phyloP scores from a whole-genome alignment of 2,888 invertebrate genomes.

The Limnephilus marmoratus region DNA sequence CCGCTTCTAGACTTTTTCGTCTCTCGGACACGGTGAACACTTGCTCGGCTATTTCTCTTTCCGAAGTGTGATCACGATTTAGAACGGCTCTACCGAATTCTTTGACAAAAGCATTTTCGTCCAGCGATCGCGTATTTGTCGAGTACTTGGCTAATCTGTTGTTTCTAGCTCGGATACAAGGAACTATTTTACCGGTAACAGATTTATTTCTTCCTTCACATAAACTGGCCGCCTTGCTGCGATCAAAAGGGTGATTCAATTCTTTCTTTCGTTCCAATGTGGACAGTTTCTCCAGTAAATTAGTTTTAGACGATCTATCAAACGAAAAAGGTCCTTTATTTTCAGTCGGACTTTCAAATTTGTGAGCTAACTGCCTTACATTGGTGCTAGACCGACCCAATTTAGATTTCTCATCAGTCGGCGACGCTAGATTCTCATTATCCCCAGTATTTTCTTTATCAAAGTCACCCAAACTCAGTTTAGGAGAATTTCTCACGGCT shows the following conservation, averaged over 20 bases:
- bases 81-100: constrained; percentile 77
- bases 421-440: constrained; percentile 44
- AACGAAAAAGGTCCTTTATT: constrained; percentile 78
- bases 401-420: constrained; percentile 59
- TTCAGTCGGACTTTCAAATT: constrained; percentile 82
- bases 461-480: constrained; percentile 58
- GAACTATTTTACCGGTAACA: constrained; percentile 72
- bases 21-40: constrained; percentile 69
- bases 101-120: constrained; percentile 85
- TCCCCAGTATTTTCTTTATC: constrained; percentile 61
- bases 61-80: constrained; percentile 61
- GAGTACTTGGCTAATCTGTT: constrained; percentile 79
- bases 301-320: constrained; percentile 73
- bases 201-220: constrained; percentile 69
- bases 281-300: constrained; percentile 67
- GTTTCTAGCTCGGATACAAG: constrained; percentile 80
- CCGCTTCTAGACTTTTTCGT: constrained; percentile 81
- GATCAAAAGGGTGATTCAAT: constrained; percentile 69
- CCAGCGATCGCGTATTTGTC: constrained; percentile 82
- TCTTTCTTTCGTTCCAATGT: constrained; percentile 69
- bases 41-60: constrained; percentile 69
- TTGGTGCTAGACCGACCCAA: constrained; percentile 69
- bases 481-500: constrained; percentile 25
- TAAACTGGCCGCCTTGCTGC: constrained; percentile 63
- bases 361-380: constrained; percentile 80